A percentile compares a stretch with the other conserved stretches of the same genome.
Evolutionary conservation across 2,797 vertebrate genomes (phyloP).

Genomic region (Hozukius guyotensis): DNA sequence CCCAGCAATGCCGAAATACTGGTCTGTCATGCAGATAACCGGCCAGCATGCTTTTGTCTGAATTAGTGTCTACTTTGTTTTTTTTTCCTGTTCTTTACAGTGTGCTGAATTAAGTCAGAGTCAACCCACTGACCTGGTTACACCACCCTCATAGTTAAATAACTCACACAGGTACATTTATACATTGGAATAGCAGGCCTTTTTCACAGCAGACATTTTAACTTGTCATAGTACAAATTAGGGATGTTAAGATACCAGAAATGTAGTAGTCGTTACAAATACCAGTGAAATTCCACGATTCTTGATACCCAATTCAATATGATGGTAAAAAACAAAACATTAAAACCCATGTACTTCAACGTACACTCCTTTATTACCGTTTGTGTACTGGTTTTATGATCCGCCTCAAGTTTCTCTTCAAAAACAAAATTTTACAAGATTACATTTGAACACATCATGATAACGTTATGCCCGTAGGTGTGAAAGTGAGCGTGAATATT

Average conservation of each 20-base stretch:
- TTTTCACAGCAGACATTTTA: not conserved
- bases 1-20: conserved; percentile 48
- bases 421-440: too few relatives aligned
- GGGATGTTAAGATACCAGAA: not conserved
- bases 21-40: conserved; percentile 20
- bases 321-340: not conserved
- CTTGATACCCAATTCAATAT: not conserved
- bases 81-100: conserved; percentile 1
- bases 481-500: too few relatives aligned
- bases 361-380: not conserved
- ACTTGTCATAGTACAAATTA: not conserved
- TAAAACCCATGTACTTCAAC: not conserved
- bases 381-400: not conserved
- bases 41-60: conserved; percentile 6
- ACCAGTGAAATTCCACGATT: not conserved
- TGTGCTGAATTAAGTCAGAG: conserved; percentile 21
- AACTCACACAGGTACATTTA: not conserved
- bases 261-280: not conserved
- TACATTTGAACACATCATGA: too few relatives aligned
- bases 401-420: too few relatives aligned
- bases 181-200: not conserved
- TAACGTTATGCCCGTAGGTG: too few relatives aligned
- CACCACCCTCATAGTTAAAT: not conserved
- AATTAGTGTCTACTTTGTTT: conserved; percentile 13
- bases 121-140: conserved; percentile 12